Evolutionary conservation across 2,888 invertebrate species (phyloP).

Genomic region (Ochlodes sylvanus): DNA sequence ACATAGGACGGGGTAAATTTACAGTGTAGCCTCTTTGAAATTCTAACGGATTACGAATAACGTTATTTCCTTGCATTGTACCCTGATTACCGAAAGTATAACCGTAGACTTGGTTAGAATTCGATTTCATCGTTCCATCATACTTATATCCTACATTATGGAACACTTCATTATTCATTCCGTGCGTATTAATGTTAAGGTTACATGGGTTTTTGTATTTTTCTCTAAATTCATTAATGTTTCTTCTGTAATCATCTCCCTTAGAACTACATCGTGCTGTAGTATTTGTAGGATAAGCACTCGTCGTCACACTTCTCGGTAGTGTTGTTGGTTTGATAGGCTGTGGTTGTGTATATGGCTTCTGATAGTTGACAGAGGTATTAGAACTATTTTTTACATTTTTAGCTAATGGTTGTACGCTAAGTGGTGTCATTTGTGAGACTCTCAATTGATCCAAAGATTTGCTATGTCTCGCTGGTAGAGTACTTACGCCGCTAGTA

Average conservation of each 20-base stretch:
- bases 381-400: slow-evolving; percentile 71
- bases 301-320: slow-evolving; percentile 79
- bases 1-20: slow-evolving; percentile 84
- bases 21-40: slow-evolving; percentile 84
- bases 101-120: slow-evolving; percentile 80
- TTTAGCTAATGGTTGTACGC: slow-evolving; percentile 65
- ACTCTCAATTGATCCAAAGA: slow-evolving; percentile 91
- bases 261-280: slow-evolving; percentile 73
- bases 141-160: slow-evolving; percentile 78
- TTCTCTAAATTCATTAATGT: slow-evolving; percentile 86
- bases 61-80: slow-evolving; percentile 78
- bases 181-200: slow-evolving; percentile 62
- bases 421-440: slow-evolving; percentile 71
- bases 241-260: slow-evolving; percentile 84
- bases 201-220: slow-evolving; percentile 86
- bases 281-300: slow-evolving; percentile 75
- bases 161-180: slow-evolving; percentile 76
- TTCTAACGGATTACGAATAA: slow-evolving; percentile 83
- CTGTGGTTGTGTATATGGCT: slow-evolving; percentile 71
- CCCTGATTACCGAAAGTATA: slow-evolving; percentile 84
- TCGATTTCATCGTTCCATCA: slow-evolving; percentile 69
- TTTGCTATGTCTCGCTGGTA: slow-evolving; percentile 92
- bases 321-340: slow-evolving; percentile 79
- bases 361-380: slow-evolving; percentile 77
- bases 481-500: slow-evolving; percentile 78